phyloP scores from a whole-genome alignment of 2,888 invertebrate species.

The Anthoptus insignis region DNA sequence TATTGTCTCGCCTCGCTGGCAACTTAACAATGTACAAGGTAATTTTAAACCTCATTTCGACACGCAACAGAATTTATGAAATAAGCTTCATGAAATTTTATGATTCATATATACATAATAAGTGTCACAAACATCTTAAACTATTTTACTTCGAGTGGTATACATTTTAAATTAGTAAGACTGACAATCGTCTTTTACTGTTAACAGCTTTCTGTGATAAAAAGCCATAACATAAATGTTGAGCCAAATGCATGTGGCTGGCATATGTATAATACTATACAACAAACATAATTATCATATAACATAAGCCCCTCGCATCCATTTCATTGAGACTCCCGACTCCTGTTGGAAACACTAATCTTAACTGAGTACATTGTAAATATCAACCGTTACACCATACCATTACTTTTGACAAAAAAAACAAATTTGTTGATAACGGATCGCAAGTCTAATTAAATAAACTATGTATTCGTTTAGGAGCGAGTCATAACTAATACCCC shows the following conservation, averaged over 20 bases:
- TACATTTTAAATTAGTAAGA: conserved; percentile 45
- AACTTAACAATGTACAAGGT: conserved; percentile 77
- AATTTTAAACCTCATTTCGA: conserved; percentile 65
- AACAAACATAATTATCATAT: conserved; percentile 44
- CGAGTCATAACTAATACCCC: conserved; percentile 81
- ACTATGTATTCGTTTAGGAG: conserved; percentile 59
- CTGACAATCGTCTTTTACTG: conserved; percentile 37
- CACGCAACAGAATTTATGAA: conserved; percentile 58
- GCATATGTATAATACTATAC: conserved; percentile 51
- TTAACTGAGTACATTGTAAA: conserved; percentile 10
- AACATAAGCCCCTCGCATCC: conserved; percentile 24
- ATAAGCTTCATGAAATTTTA: conserved; percentile 59
- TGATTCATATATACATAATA: conserved; percentile 73
- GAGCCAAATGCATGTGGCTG: conserved; percentile 45
- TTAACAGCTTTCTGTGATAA: conserved; percentile 49
- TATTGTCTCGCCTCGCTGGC: conserved; percentile 65
- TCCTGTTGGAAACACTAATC: conserved; percentile 26
- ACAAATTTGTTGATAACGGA: too few species aligned
- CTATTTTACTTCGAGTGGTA: conserved; percentile 45
- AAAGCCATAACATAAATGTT: conserved; percentile 53
- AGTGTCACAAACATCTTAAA: conserved; percentile 42
- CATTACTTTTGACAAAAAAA: conserved; percentile 5
- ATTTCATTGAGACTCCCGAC: conserved; percentile 19
- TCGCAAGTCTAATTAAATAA: too few species aligned
- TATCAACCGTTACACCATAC: conserved; percentile 37